A percentile compares a stretch with the other conserved stretches of the same genome.
These are phyloP conservation scores for Caenorhabditis virilis DNA, from an alignment of 2,888 invertebrate genomes.

Conservation along the genomic window DNA sequence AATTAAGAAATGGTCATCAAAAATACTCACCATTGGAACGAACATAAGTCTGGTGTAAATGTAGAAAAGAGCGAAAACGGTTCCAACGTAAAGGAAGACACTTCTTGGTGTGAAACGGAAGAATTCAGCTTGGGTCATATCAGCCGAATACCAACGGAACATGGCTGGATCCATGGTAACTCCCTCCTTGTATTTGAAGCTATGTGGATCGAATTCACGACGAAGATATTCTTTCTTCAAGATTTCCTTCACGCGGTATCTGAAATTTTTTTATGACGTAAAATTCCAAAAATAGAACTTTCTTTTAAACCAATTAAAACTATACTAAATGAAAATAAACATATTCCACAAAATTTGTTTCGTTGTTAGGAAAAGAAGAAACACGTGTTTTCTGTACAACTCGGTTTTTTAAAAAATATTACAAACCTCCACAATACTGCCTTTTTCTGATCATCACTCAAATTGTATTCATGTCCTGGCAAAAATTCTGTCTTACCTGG, in stretches of 20 bases:
- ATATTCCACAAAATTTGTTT: slow-evolving; percentile 1
- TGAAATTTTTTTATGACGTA: slow-evolving; percentile 25
- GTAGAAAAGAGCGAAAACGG: slow-evolving; percentile 58
- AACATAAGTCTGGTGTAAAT: slow-evolving; percentile 61
- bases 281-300: not conserved
- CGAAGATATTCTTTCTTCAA: slow-evolving; percentile 68
- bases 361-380: not conserved
- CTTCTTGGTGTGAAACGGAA: slow-evolving; percentile 66
- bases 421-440: slow-evolving; percentile 55
- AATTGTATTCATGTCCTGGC: slow-evolving; percentile 66
- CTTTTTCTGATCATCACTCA: slow-evolving; percentile 67
- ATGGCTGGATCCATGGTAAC: slow-evolving; percentile 68
- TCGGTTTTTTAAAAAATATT: not conserved
- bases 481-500: slow-evolving; percentile 67
- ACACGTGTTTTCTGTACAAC: not conserved
- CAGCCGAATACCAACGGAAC: slow-evolving; percentile 69
- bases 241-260: slow-evolving; percentile 67
- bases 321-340: too few species aligned
- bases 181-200: slow-evolving; percentile 67
- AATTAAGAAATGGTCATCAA: too few species aligned
- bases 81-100: slow-evolving; percentile 63
- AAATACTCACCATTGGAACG: slow-evolving; percentile 44
- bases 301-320: too few species aligned
- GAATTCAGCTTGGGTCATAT: slow-evolving; percentile 67
- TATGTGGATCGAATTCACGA: slow-evolving; percentile 66